Base-by-base conservation (phyloP, 2,113 vertebrate species). In the Mormoops blainvillei region DNA sequence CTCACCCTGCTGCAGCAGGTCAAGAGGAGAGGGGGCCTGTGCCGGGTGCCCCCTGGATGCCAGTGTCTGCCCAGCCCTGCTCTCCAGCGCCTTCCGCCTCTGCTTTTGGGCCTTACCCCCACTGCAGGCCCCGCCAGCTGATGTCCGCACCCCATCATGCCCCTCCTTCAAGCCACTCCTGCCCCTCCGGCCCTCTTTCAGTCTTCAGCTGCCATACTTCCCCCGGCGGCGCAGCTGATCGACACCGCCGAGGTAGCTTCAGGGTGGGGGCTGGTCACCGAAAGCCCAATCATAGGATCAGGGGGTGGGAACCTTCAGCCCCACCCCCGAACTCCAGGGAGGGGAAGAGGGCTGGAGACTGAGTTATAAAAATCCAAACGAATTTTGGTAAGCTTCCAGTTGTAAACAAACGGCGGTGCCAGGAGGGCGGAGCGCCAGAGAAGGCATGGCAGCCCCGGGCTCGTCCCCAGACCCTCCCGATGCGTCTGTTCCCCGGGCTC, bases 391-490 rank as follows among this genome's bases (percentile, higher is more conserved):
- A 94, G 2, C 20, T 56, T 45, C 56, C 0, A 2, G 38, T 13
- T 3, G 48, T 20, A 67, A 50, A 18, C 22, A 11, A 3, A 1
- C 7, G 6, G 12, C 24, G 41, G 31, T 12, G 4, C 15, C 20
- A 28, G 68, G 68, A 15, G 48, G 31, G 16, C 0, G 3, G 7
- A 2, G 9, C 38, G 3, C 10, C 4, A 10, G 6, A 33, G 6
- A 14, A 56, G 20, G 50, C 20, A 7, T 1, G 0, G 50, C 4
- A 5, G n/a, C 48, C 20, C 56, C 2, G 5, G 20, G 33, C 19
- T 43, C 24, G 63, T 15, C 19, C 41, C 65, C 24, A 19, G 0
- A 7, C 67, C 31, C 20, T 12, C 14, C 15, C 43, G n/a, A 0
- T 1, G 26, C 19, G 3, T 22, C 31, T 45, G 33, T 38, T 45